phyloP scores from a whole-genome alignment of 2,888 invertebrate species.

The Dryomyza anilis region DNA sequence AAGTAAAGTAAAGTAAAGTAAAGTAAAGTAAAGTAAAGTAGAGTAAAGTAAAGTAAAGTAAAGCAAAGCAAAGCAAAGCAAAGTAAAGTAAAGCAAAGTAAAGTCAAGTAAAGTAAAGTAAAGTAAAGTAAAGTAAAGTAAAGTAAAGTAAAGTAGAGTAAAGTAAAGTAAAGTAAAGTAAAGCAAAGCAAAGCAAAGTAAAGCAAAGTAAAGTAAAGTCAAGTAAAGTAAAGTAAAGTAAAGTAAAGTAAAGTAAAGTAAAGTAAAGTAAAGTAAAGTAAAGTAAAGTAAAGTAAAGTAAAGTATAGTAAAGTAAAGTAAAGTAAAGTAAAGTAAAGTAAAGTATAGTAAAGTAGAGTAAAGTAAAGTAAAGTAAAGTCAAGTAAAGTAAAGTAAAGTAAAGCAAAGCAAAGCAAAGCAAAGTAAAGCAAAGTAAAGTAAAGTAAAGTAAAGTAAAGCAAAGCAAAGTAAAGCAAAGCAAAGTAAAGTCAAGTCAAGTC shows the following conservation, averaged over 20 bases:
- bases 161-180: conserved; percentile 15
- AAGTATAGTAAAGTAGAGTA: conserved; percentile 15
- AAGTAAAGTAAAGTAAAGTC: too few species aligned
- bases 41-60: conserved; percentile 15
- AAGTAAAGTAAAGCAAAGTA: conserved; percentile 15
- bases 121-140: too few species aligned
- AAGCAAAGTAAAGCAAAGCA: conserved; percentile 10
- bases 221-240: too few species aligned
- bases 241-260: conserved; percentile 7
- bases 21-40: conserved; percentile 18
- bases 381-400: too few species aligned
- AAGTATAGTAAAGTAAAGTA: conserved; percentile 9
- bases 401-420: conserved; percentile 13
- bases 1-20: conserved; percentile 18
- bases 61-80: conserved; percentile 11
- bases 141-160: conserved; percentile 15
- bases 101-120: too few species aligned
- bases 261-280: conserved; percentile 16
- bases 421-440: conserved; percentile 16
- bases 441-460: conserved; percentile 17
- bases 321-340: conserved; percentile 6
- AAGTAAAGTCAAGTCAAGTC: too few species aligned
- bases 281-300: conserved; percentile 14
- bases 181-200: conserved; percentile 10
- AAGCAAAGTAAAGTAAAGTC: too few species aligned